Percentiles rank a stretch among this genome's conserved stretches.
These are phyloP conservation scores for Temnothorax curvispinosus DNA, from an alignment of 1,140 invertebrate genomes.

Conservation along the genomic window DNA sequence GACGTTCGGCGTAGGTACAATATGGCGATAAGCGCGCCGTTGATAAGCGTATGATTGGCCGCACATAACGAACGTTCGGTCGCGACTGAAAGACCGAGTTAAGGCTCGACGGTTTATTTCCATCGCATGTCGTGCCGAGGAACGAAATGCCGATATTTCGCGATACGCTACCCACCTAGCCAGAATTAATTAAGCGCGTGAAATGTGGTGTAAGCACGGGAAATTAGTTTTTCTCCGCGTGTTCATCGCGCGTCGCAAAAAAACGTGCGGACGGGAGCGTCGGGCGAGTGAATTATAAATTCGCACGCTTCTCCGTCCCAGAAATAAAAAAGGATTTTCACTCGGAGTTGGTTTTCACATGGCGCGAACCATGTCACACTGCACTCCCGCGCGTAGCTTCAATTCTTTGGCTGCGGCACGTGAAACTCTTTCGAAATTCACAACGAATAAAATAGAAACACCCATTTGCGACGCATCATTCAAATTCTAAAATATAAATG, in stretches of 20 bases:
- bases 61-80: background rate
- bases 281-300: background rate
- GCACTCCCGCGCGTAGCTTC: background rate
- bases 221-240: constrained; percentile 1
- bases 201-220: constrained; percentile 17
- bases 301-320: background rate
- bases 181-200: constrained; percentile 48
- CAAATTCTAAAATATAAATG: background rate
- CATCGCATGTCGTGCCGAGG: constrained; percentile 4
- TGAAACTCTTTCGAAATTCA: background rate
- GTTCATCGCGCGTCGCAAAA: background rate
- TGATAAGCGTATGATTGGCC: constrained; percentile 1
- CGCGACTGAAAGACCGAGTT: background rate
- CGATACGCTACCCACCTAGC: background rate
- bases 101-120: background rate
- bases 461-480: background rate
- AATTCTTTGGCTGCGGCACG: background rate
- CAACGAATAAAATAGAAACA: background rate
- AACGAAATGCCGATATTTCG: background rate
- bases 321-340: background rate
- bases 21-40: background rate
- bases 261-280: background rate
- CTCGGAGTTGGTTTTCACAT: constrained; percentile 11
- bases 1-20: background rate
- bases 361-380: background rate